These are phyloP conservation scores for cattle (Bos taurus) DNA, from an alignment of 2,113 vertebrate species.

Conservation along the genomic window ARS-UCD2.0 NC_037338.1:92480001-92480500, in stretches of 20 bases:
- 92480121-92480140: accelerated
- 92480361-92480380: neutral
- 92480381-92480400: neutral
- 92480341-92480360: neutral
- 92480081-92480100: neutral
- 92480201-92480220: neutral
- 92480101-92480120: neutral
- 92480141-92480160: neutral
- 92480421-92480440: neutral
- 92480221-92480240: neutral
- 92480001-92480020: neutral
- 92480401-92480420: neutral
- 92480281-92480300: accelerated
- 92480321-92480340: neutral
- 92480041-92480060: neutral
- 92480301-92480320: accelerated
- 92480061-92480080: neutral
- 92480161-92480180: neutral
- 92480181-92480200: neutral
- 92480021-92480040: neutral
- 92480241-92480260: neutral
- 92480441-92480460: neutral
- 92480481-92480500: neutral
- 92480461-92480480: neutral
- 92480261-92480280: too few relatives aligned